These are phyloP conservation scores for Sorex fumeus DNA, from an alignment of 2,113 vertebrate genomes.

Conservation along the genomic window DNA sequence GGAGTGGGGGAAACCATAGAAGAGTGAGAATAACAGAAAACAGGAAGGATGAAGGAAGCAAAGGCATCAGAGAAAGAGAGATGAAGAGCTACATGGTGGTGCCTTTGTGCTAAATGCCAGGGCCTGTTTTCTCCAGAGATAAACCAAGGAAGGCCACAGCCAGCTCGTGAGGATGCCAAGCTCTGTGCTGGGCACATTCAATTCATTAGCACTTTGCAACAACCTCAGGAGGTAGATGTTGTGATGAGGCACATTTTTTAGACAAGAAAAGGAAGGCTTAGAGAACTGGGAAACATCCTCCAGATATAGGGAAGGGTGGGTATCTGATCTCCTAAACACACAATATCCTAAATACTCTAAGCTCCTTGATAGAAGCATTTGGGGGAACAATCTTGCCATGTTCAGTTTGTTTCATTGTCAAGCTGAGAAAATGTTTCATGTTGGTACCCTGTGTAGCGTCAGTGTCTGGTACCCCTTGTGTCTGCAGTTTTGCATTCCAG, in stretches of 20 bases:
- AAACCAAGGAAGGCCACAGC: neutral
- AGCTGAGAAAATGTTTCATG: neutral
- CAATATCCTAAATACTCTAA: neutral
- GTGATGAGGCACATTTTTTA: neutral
- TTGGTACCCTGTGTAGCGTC: neutral
- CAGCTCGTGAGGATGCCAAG: no score
- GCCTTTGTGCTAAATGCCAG: neutral
- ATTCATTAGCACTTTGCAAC: neutral
- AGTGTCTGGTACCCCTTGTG: neutral
- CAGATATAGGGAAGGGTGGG: neutral
- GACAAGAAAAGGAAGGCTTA: neutral
- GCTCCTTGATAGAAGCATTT: neutral
- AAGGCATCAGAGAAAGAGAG: neutral
- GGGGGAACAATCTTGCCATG: neutral
- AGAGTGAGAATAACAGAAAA: neutral
- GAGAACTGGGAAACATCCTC: neutral
- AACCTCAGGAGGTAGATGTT: neutral
- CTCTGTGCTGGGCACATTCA: neutral
- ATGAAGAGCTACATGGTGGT: neutral
- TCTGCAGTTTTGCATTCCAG: neutral
- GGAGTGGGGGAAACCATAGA: no score
- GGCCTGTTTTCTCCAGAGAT: neutral
- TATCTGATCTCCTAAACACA: neutral
- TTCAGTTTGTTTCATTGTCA: neutral
- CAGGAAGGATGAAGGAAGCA: neutral